Evolutionary conservation across 2,113 vertebrate species (phyloP).

Genomic region (Varanus salvator): DNA sequence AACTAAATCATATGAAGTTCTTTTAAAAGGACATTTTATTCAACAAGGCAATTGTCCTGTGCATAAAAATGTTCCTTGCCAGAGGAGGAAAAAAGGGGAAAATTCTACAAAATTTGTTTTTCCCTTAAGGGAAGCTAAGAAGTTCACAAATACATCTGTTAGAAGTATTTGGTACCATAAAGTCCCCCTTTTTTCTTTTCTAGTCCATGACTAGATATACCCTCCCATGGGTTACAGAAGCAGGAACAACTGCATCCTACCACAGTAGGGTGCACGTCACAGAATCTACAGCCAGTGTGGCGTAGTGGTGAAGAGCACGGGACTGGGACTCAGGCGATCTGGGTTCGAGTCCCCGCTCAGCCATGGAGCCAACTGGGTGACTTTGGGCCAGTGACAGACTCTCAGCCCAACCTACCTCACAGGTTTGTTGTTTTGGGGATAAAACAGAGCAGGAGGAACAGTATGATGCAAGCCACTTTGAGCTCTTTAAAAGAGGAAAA

Average conservation of each 20-base stretch:
- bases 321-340: no score
- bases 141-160: not conserved
- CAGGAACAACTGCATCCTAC: not conserved
- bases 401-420: no score
- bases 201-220: not conserved
- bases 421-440: no score
- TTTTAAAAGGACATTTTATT: conserved; percentile 15
- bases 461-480: no score
- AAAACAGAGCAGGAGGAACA: no score
- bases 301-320: no score
- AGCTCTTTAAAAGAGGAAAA: no score
- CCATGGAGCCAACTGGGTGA: no score
- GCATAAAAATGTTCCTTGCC: not conserved
- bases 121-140: not conserved
- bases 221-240: not conserved
- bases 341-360: no score
- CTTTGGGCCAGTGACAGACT: no score
- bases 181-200: not conserved
- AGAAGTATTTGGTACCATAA: not conserved
- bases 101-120: not conserved
- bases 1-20: conserved; percentile 49
- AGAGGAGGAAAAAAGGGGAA: not conserved
- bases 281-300: no score
- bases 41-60: conserved; percentile 7
- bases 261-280: no score